phyloP scores from a whole-genome alignment of 2,888 invertebrate species.

The Ochropleura plecta region DNA sequence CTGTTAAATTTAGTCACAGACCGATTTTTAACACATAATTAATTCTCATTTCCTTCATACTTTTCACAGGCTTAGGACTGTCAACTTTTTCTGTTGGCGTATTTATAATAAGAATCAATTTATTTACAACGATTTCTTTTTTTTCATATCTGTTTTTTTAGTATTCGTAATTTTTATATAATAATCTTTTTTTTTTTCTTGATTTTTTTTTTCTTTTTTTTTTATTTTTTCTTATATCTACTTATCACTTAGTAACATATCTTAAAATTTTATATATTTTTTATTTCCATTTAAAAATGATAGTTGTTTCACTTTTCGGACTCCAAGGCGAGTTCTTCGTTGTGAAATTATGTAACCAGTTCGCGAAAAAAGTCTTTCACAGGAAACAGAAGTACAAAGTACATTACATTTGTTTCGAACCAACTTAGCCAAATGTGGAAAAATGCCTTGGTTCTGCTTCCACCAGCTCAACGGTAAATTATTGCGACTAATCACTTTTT shows the following conservation, averaged over 20 bases:
- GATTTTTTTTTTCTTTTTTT: neutral
- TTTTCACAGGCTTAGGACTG: too few species aligned
- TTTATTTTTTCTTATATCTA: neutral
- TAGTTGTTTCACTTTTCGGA: conserved; percentile 2
- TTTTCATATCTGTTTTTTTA: neutral
- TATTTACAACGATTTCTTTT: too few species aligned
- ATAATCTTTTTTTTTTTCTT: too few species aligned
- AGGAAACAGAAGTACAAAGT: conserved; percentile 47
- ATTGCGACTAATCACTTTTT: conserved; percentile 21
- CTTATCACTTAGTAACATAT: conserved; percentile 2
- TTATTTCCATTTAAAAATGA: conserved; percentile 29
- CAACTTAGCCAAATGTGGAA: conserved; percentile 35
- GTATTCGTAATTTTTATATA: neutral
- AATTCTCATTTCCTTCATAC: too few species aligned
- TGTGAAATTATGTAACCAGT: conserved; percentile 44
- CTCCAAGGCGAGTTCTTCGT: conserved; percentile 32
- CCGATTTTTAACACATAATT: conserved; percentile 1
- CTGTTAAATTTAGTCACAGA: neutral
- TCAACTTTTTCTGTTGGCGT: neutral
- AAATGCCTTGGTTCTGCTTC: conserved; percentile 43
- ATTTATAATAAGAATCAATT: too few species aligned
- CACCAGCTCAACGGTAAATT: conserved; percentile 48
- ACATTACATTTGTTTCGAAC: conserved; percentile 37
- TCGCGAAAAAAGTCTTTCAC: conserved; percentile 40
- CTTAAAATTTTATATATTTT: conserved; percentile 23